These are phyloP conservation scores for Acomys russatus DNA, from an alignment of 2,797 vertebrate species.

Conservation along the genomic window DNA sequence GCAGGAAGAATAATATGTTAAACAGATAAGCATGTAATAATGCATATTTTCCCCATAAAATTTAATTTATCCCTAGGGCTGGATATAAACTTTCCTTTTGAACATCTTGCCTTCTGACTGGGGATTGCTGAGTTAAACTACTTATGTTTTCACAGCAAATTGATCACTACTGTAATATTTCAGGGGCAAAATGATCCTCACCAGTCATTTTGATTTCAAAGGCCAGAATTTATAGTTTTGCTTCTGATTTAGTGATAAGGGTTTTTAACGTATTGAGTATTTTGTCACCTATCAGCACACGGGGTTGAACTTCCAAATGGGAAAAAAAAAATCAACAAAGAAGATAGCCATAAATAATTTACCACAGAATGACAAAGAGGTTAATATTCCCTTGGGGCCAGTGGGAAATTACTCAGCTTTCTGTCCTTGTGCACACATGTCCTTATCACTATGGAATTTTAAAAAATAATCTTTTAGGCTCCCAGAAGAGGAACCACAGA, in stretches of 20 bases:
- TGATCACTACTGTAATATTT: conserved; percentile 91
- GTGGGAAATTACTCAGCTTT: conserved; percentile 84
- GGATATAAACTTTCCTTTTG: conserved; percentile 89
- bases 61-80: conserved; percentile 90
- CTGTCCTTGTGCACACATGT: conserved; percentile 84
- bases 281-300: conserved; percentile 88
- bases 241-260: conserved; percentile 90
- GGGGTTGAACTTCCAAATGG: conserved; percentile 89
- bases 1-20: conserved; percentile 90
- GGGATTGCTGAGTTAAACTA: conserved; percentile 90
- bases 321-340: conserved; percentile 86
- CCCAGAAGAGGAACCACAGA: conserved; percentile 59
- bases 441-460: conserved; percentile 66
- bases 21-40: conserved; percentile 90
- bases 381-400: conserved; percentile 87
- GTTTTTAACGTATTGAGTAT: conserved; percentile 90
- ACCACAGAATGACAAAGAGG: conserved; percentile 85
- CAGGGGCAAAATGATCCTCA: conserved; percentile 90
- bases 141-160: conserved; percentile 90
- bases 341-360: conserved; percentile 86
- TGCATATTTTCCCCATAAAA: conserved; percentile 90
- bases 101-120: conserved; percentile 89
- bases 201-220: conserved; percentile 90
- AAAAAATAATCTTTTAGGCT: not conserved
- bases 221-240: conserved; percentile 89